Evolutionary conservation across 1,140 invertebrate genomes (phyloP).

Genomic region (Drosophila novamexicana): DNA sequence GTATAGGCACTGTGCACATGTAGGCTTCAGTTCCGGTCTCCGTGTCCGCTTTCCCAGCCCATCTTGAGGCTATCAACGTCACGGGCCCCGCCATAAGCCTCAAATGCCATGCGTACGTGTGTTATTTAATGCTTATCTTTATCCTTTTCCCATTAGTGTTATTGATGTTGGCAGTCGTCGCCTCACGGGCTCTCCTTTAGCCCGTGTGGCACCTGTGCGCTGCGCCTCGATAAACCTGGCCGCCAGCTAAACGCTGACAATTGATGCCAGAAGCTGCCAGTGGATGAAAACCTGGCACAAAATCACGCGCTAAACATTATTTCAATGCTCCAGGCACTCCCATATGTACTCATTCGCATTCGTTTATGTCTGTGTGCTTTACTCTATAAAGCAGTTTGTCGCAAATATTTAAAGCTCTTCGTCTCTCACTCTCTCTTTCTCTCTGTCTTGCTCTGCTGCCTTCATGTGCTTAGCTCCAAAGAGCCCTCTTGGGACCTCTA

Average conservation of each 20-base stretch:
- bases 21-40: slow-evolving; percentile 30
- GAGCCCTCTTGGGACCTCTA: slow-evolving; percentile 34
- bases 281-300: slow-evolving; percentile 39
- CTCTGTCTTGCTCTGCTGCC: too few relatives aligned
- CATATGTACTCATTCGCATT: slow-evolving; percentile 36
- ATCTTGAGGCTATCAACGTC: slow-evolving; percentile 43
- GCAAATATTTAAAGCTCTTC: slow-evolving; percentile 63
- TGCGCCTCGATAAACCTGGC: slow-evolving; percentile 64
- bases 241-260: slow-evolving; percentile 71
- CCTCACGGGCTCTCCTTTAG: slow-evolving; percentile 6
- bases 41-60: background rate
- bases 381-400: slow-evolving; percentile 42
- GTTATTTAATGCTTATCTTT: slow-evolving; percentile 84
- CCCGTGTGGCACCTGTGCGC: slow-evolving; percentile 32
- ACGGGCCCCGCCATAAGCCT: slow-evolving; percentile 42
- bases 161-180: slow-evolving; percentile 75
- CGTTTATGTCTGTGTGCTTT: slow-evolving; percentile 11
- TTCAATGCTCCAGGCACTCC: slow-evolving; percentile 67
- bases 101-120: slow-evolving; percentile 64
- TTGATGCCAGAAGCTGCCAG: slow-evolving; percentile 65
- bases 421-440: slow-evolving; percentile 2
- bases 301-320: slow-evolving; percentile 81
- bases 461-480: slow-evolving; percentile 24
- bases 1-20: background rate
- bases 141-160: slow-evolving; percentile 84